Evolutionary conservation across 2,888 invertebrate genomes (phyloP), one percentile per base, ranked within the genome.

Genomic region (Alloplasta piceator): DNA sequence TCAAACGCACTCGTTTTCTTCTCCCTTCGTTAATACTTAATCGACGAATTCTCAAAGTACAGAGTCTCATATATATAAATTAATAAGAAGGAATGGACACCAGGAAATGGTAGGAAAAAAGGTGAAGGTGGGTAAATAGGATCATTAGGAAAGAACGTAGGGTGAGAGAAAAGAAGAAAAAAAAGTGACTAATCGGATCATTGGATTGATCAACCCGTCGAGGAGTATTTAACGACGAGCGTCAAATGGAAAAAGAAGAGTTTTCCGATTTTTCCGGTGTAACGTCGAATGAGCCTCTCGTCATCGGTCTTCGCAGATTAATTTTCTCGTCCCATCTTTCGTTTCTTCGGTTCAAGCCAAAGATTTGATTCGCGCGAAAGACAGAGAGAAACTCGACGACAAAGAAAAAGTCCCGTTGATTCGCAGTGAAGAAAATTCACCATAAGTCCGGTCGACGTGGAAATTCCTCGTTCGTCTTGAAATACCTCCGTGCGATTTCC

Each of bases 31-130:
- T 80, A 82, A 78, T 82, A 82, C 81, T 82, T 76, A 52, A 68
- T 64, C 76, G 73, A 82, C 68, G 64, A 73, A 70, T 76, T 73
- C 71, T 77, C 73, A 80, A 82, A 80, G 73, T 79, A 82, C 73
- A 76, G 76, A 82, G 77, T 79, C 75, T 79, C 63, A 48, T 67
- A 41, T 72, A 9, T 75, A 82, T 79, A 82, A 82, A 80, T 79
- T 76, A 82, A 80, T 70, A 50, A 80, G 64, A 77, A 80, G 77
- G 77, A 80, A 82, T 77, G 82, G 50, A 82, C 16, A 73, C 61
- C 73, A 43, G 55, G 64, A 73, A 38, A 12, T 14, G 67, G 56
- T 26, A 26, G 26, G 26, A 26, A 26, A 26, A 26, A 26, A 26
- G 26, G 26, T 26, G 26, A 26, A 26, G 26, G 56, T 6, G 16